Evolutionary conservation across 1,140 invertebrate genomes (phyloP).

Genomic region (Bombus difficillimus): DNA sequence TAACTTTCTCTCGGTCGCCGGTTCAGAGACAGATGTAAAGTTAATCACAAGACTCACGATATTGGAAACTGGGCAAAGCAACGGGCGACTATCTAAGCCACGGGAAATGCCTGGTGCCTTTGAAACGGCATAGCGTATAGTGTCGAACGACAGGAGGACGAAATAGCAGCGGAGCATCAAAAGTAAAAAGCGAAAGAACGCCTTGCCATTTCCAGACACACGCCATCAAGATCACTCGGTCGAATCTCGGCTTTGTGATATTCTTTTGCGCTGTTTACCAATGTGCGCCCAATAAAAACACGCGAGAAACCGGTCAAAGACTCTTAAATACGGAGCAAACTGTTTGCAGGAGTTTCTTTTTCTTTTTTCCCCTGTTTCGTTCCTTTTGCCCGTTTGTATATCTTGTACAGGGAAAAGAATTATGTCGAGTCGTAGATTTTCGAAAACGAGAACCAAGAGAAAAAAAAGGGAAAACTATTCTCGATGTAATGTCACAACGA

Average conservation of each 20-base stretch:
- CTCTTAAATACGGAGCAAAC: not conserved
- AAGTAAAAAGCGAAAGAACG: slow-evolving; percentile 38
- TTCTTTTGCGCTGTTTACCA: slow-evolving; percentile 6
- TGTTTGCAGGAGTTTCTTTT: not conserved
- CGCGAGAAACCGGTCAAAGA: slow-evolving; percentile 4
- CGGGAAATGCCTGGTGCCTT: slow-evolving; percentile 24
- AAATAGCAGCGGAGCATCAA: slow-evolving; percentile 7
- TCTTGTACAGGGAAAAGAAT: too few relatives aligned
- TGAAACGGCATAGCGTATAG: not conserved
- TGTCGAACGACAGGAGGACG: not conserved
- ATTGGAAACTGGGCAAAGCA: not conserved
- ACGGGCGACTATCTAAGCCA: not conserved
- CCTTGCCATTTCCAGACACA: slow-evolving; percentile 27
- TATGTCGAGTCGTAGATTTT: not conserved
- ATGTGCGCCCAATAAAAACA: slow-evolving; percentile 10
- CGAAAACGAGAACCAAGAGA: not conserved
- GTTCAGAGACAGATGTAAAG: not conserved
- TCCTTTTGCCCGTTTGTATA: not conserved
- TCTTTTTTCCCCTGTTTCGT: not conserved
- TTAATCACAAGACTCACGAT: slow-evolving; percentile 6
- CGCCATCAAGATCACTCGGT: slow-evolving; percentile 1
- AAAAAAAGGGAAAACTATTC: too few relatives aligned
- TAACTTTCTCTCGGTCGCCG: not conserved
- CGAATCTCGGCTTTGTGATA: slow-evolving; percentile 32
- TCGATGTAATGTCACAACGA: not conserved